Percentiles rank a stretch among this genome's conserved stretches.
Evolutionary conservation across 2,888 invertebrate genomes (phyloP).

Genomic region (Lagria hirta): DNA sequence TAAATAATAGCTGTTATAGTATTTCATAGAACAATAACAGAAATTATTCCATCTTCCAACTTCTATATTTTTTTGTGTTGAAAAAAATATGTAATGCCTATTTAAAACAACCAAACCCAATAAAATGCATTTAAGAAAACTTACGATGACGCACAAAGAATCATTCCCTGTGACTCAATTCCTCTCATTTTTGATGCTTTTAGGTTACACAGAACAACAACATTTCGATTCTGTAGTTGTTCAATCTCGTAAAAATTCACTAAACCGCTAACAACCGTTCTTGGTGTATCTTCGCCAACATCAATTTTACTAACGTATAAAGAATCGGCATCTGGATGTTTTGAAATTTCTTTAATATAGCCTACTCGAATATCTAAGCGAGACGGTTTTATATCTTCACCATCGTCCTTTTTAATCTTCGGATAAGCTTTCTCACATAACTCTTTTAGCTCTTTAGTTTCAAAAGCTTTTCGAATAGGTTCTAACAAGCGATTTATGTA

Average conservation of each 20-base stretch:
- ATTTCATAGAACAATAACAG: too few species aligned
- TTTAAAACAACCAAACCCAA: too few species aligned
- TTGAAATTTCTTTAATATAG: constrained; percentile 76
- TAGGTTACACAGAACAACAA: constrained; percentile 92
- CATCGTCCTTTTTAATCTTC: constrained; percentile 41
- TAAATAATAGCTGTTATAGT: too few species aligned
- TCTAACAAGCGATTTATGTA: constrained; percentile 85
- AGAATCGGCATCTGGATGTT: constrained; percentile 90
- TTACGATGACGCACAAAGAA: constrained; percentile 83
- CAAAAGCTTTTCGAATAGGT: constrained; percentile 86
- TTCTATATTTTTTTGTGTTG: too few species aligned
- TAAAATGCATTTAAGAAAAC: constrained; percentile 35
- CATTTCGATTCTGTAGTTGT: constrained; percentile 85
- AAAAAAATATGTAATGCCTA: too few species aligned
- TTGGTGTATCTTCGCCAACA: constrained; percentile 72
- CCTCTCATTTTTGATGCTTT: constrained; percentile 97
- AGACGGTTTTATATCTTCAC: constrained; percentile 68
- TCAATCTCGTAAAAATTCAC: constrained; percentile 90
- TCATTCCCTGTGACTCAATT: constrained; percentile 89
- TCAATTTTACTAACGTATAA: constrained; percentile 93
- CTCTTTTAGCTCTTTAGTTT: constrained; percentile 75
- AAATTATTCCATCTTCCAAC: too few species aligned
- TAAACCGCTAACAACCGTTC: constrained; percentile 83
- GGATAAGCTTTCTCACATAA: constrained; percentile 86
- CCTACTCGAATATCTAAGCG: constrained; percentile 87